These are phyloP conservation scores for Actinostola sp. DNA, from an alignment of 92 coral and sea anemone genomes.

Conservation along the genomic window DNA sequence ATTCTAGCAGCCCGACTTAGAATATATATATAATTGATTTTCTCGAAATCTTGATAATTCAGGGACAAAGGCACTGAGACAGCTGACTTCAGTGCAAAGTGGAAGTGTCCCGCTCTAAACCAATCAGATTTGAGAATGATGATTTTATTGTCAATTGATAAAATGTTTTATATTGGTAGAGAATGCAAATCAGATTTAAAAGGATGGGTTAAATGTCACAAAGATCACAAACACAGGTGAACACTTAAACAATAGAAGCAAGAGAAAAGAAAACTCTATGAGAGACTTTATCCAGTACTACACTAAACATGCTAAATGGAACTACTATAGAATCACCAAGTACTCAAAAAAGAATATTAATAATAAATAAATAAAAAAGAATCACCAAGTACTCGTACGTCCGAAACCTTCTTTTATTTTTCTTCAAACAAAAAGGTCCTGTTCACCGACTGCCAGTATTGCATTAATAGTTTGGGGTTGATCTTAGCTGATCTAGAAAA, in stretches of 20 bases:
- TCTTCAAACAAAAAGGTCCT: not conserved
- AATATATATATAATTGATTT: conserved; percentile 8
- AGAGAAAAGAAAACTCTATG: not conserved
- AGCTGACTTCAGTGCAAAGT: conserved; percentile 20
- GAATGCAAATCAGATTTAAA: conserved; percentile 23
- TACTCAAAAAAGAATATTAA: not conserved
- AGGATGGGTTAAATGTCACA: not conserved
- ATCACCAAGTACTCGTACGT: not conserved
- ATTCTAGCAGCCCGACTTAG: not conserved
- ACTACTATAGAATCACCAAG: not conserved
- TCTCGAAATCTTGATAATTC: conserved; percentile 1
- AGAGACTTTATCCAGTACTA: not conserved
- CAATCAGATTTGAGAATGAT: conserved; percentile 27
- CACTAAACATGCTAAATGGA: not conserved
- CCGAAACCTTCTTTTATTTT: not conserved
- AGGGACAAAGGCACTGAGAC: conserved; percentile 14
- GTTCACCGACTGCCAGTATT: too few relatives aligned
- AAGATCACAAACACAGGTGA: not conserved
- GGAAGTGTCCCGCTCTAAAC: conserved; percentile 9
- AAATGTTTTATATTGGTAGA: conserved; percentile 29
- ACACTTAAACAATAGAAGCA: conserved; percentile 5
- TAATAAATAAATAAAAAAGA: too few relatives aligned
- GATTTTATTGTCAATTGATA: conserved; percentile 27
- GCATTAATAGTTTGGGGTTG: too few relatives aligned
- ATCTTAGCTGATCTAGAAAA: not conserved